Evolutionary conservation across 2,888 invertebrate genomes (phyloP).

Genomic region (Nasonovia ribisnigri): DNA sequence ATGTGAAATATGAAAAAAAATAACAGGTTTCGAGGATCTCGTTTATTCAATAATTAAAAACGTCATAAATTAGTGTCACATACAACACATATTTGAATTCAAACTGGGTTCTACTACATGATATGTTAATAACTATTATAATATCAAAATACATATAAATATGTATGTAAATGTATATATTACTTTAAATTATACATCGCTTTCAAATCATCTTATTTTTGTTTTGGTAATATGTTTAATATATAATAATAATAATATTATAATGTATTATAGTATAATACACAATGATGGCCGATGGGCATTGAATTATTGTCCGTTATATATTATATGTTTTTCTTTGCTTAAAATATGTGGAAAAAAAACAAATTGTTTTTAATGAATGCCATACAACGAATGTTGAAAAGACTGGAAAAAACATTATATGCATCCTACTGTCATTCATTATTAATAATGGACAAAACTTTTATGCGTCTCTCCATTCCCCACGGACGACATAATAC

Average conservation of each 20-base stretch:
- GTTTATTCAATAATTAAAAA: background rate
- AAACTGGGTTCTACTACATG: background rate
- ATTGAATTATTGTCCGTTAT: background rate
- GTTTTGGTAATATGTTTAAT: background rate
- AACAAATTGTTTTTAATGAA: background rate
- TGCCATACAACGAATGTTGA: background rate
- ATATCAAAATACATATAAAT: background rate
- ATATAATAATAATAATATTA: background rate
- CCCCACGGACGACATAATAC: conserved; percentile 32
- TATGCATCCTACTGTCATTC: conserved; percentile 22
- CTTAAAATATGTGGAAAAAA: background rate
- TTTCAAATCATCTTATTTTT: background rate
- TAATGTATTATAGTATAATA: background rate
- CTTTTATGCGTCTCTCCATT: conserved; percentile 18
- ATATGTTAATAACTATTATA: background rate
- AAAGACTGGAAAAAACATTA: background rate
- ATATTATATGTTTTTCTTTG: background rate
- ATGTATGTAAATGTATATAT: background rate
- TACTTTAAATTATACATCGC: background rate
- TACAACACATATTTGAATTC: background rate
- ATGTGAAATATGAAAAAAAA: background rate
- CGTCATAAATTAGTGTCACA: background rate
- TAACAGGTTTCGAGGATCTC: background rate
- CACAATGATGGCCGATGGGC: background rate
- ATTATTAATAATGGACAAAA: conserved; percentile 24